Conservation (phyloP, 2,888 invertebrate species). For the Eupithecia vulgata region DNA sequence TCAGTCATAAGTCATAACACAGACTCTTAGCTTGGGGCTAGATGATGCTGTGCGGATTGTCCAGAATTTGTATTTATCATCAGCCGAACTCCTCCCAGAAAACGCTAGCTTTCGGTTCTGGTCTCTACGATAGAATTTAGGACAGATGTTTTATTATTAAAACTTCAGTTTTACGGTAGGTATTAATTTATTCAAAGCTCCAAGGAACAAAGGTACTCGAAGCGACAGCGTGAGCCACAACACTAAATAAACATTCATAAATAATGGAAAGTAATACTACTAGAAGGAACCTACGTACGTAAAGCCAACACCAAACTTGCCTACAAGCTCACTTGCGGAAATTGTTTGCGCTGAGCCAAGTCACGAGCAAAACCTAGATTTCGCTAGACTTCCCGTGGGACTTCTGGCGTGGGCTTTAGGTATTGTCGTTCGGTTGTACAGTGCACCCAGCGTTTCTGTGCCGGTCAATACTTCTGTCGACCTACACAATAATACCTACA, state of each 20-base stretch:
- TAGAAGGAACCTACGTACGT: background rate
- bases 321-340: background rate
- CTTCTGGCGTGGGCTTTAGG: background rate
- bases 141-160: slow-evolving; percentile 42
- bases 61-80: no score
- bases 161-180: slow-evolving; percentile 44
- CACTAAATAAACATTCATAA: slow-evolving; percentile 32
- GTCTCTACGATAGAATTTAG: no score
- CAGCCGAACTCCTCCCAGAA: no score
- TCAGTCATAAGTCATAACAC: no score
- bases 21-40: no score
- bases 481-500: background rate
- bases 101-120: no score
- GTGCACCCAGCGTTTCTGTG: slow-evolving; percentile 1
- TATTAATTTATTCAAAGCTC: slow-evolving; percentile 76
- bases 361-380: slow-evolving; percentile 2
- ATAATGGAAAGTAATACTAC: slow-evolving; percentile 12
- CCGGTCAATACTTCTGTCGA: background rate
- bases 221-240: slow-evolving; percentile 37
- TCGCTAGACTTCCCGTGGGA: background rate
- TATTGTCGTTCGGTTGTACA: background rate
- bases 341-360: background rate
- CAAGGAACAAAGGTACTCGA: slow-evolving; percentile 65
- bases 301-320: background rate
- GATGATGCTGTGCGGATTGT: no score